Conservation (phyloP, 2,888 invertebrate species). For the Acholoe squamosa region DNA sequence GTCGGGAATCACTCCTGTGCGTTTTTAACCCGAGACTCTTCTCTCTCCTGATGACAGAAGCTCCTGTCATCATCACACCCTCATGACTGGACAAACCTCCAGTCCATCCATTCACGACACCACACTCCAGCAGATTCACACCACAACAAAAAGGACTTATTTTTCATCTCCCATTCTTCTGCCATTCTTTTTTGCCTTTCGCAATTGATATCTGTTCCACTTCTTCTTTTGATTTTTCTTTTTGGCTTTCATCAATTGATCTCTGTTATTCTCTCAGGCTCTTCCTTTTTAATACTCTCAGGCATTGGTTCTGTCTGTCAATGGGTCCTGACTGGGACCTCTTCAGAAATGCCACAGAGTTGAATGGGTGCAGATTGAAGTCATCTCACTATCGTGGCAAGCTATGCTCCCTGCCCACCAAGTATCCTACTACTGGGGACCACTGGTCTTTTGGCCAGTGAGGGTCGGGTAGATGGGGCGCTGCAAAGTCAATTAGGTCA, state of each 20-base stretch:
- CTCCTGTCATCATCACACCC: not conserved
- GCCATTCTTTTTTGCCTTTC: not conserved
- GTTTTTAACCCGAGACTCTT: slow-evolving; percentile 3
- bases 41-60: not conserved
- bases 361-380: too few species aligned
- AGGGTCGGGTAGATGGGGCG: not conserved
- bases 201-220: too few species aligned
- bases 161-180: not conserved
- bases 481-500: slow-evolving; percentile 60
- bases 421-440: not conserved
- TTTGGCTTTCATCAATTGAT: too few species aligned
- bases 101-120: not conserved
- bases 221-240: too few species aligned
- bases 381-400: too few species aligned
- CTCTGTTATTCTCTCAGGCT: too few species aligned
- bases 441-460: not conserved
- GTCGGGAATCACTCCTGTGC: slow-evolving; percentile 5
- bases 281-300: not conserved
- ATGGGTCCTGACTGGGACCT: not conserved
- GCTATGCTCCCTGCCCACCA: too few species aligned
- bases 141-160: not conserved
- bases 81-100: not conserved
- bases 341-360: too few species aligned
- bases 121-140: not conserved
- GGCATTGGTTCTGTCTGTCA: not conserved